Evolutionary conservation across 2,797 vertebrate genomes (phyloP).

Genomic region (Mastacembelus armatus): DNA sequence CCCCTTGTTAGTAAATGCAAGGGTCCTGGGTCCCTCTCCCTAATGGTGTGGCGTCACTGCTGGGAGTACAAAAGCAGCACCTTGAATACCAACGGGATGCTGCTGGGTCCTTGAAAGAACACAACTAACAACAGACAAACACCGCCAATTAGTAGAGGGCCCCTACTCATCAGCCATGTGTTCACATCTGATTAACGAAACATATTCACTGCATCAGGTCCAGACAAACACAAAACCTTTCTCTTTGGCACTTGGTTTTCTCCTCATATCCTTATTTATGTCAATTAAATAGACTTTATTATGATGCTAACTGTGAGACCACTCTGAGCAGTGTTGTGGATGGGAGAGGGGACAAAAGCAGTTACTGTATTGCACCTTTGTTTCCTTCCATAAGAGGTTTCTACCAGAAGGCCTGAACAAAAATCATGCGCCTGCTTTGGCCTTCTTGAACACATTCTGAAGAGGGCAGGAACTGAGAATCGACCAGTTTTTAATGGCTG

Average conservation of each 20-base stretch:
- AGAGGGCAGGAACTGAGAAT: slow-evolving; percentile 70
- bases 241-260: slow-evolving; percentile 70
- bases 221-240: slow-evolving; percentile 74
- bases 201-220: slow-evolving; percentile 71
- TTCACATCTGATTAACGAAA: slow-evolving; percentile 80
- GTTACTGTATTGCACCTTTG: slow-evolving; percentile 77
- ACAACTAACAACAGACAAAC: slow-evolving; percentile 74
- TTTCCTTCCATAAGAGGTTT: slow-evolving; percentile 66
- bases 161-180: slow-evolving; percentile 75
- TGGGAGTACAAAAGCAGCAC: slow-evolving; percentile 69
- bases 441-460: slow-evolving; percentile 69
- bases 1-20: slow-evolving; percentile 74
- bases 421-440: slow-evolving; percentile 67
- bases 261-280: slow-evolving; percentile 78
- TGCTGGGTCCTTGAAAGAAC: slow-evolving; percentile 75
- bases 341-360: slow-evolving; percentile 38
- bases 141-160: slow-evolving; percentile 82
- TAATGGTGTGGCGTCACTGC: slow-evolving; percentile 75
- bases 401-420: slow-evolving; percentile 59
- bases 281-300: slow-evolving; percentile 80
- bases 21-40: slow-evolving; percentile 64
- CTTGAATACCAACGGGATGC: slow-evolving; percentile 79
- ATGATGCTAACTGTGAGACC: slow-evolving; percentile 81
- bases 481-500: slow-evolving; percentile 71
- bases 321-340: slow-evolving; percentile 55